A percentile compares a stretch with the other conserved stretches of the same genome.
Evolutionary conservation across 92 coral and sea anemone genomes (phyloP).

Genomic region (Zoanthus gigantus): DNA sequence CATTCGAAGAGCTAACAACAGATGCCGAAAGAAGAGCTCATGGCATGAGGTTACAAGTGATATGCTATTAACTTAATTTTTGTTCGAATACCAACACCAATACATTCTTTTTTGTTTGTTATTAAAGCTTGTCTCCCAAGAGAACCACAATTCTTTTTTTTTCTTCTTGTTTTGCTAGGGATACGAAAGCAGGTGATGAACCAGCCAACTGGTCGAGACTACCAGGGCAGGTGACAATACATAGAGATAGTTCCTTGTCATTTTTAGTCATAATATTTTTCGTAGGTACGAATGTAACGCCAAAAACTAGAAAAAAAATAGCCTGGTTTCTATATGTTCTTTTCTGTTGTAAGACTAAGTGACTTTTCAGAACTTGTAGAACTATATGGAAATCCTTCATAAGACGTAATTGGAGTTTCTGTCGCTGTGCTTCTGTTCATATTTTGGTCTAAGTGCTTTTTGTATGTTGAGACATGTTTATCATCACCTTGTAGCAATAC

Average conservation of each 20-base stretch:
- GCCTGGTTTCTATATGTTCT: too few relatives aligned
- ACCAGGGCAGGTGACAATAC: slow-evolving; percentile 87
- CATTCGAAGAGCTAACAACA: slow-evolving; percentile 87
- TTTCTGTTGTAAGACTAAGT: too few relatives aligned
- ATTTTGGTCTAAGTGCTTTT: too few relatives aligned
- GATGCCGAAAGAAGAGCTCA: slow-evolving; percentile 89
- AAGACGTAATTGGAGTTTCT: too few relatives aligned
- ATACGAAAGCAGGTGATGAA: slow-evolving; percentile 65
- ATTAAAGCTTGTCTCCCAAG: not conserved
- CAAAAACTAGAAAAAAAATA: too few relatives aligned
- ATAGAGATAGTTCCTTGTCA: not conserved
- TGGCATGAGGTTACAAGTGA: slow-evolving; percentile 74
- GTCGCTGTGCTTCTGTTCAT: too few relatives aligned
- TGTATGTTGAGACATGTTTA: too few relatives aligned
- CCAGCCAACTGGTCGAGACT: slow-evolving; percentile 87
- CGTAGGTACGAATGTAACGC: too few relatives aligned
- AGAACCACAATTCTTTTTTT: not conserved
- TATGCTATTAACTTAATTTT: not conserved
- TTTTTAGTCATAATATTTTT: too few relatives aligned
- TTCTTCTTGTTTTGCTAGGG: slow-evolving; percentile 56
- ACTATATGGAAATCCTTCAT: too few relatives aligned
- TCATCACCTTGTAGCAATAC: too few relatives aligned
- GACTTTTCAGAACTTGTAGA: too few relatives aligned
- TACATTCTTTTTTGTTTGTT: not conserved
- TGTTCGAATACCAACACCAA: not conserved